Evolutionary conservation across 1,140 invertebrate genomes (phyloP).

Genomic region (Tetraneura akinire): DNA sequence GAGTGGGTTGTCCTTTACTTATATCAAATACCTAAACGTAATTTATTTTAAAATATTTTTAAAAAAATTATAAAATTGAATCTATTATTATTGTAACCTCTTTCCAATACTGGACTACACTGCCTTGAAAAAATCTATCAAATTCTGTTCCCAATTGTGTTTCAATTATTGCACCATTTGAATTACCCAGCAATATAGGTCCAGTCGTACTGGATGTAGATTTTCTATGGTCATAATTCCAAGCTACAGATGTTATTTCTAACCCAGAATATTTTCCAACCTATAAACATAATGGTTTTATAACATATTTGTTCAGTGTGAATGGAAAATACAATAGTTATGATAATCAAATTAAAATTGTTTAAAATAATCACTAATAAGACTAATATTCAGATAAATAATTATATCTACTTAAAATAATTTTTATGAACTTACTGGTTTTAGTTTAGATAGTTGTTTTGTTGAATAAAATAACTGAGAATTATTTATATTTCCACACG

Average conservation of each 20-base stretch:
- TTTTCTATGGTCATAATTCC: constrained; percentile 68
- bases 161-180: constrained; percentile 88
- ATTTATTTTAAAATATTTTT: neutral
- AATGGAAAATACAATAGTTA: too few relatives aligned
- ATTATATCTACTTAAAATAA: neutral
- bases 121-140: constrained; percentile 77
- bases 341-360: too few relatives aligned
- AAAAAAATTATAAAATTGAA: neutral
- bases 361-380: too few relatives aligned
- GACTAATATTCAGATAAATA: neutral
- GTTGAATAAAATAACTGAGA: constrained; percentile 40
- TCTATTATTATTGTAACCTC: constrained; percentile 66
- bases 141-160: constrained; percentile 80
- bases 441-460: constrained; percentile 49
- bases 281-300: constrained; percentile 55
- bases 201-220: constrained; percentile 67
- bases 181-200: constrained; percentile 85
- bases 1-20: constrained; percentile 71
- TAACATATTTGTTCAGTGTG: neutral
- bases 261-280: constrained; percentile 73
- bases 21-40: constrained; percentile 78
- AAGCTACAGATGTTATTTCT: constrained; percentile 87
- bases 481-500: constrained; percentile 22
- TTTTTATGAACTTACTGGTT: constrained; percentile 52
- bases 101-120: constrained; percentile 81